A percentile compares a stretch with the other conserved stretches of the same genome.
Conservation (phyloP, 1,140 invertebrate species). For the Drusus annulatus region DNA sequence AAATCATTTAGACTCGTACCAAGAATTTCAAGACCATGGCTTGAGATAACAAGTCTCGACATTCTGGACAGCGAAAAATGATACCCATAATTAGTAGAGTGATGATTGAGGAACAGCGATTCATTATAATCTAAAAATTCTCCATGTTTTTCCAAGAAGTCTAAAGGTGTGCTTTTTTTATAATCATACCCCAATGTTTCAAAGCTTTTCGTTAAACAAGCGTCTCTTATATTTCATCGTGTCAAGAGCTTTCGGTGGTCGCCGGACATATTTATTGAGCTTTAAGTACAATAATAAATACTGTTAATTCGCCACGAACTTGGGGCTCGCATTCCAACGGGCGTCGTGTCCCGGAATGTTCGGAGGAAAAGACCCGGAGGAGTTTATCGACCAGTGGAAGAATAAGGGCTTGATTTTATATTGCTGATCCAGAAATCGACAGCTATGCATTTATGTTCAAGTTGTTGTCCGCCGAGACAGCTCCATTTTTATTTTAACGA, state of each 20-base stretch:
- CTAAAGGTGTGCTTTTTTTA: no score
- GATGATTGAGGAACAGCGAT: no score
- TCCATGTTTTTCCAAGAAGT: no score
- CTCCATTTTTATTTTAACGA: constrained; percentile 7
- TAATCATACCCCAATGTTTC: no score
- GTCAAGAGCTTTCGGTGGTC: not conserved
- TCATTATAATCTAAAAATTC: no score
- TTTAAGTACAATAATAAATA: constrained; percentile 2
- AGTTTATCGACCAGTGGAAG: not conserved
- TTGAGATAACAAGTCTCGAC: no score
- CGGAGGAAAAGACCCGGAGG: not conserved
- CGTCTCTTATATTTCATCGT: not conserved
- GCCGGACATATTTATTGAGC: not conserved
- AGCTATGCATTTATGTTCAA: not conserved
- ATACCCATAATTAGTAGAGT: no score
- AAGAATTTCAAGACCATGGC: no score
- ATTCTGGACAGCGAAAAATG: no score
- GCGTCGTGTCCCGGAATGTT: not conserved
- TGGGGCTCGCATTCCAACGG: not conserved
- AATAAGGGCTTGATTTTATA: constrained; percentile 23
- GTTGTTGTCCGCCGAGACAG: not conserved
- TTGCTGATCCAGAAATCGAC: constrained; percentile 27
- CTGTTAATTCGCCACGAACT: not conserved
- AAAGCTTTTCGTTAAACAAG: not conserved
- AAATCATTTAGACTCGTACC: no score